Evolutionary conservation across 2,888 invertebrate species (phyloP), one percentile per base, ranked within the genome.

Genomic region (Rhaphigaster nebulosa): DNA sequence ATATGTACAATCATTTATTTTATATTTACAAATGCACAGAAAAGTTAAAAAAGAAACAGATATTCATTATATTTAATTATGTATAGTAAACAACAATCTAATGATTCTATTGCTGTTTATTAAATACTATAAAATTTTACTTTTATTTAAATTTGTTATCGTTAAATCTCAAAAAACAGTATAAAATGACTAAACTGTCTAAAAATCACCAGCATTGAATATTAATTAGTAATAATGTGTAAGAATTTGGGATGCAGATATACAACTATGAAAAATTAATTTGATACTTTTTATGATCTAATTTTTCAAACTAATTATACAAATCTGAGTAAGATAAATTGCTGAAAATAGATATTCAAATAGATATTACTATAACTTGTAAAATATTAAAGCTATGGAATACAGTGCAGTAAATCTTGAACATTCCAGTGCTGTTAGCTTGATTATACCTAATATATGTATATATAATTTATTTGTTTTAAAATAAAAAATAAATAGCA

Each of bases 1-100:
- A 91, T 91, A 91, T 89, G 18, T 91, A 91, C 91, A 91, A 87
- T 90, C 20, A 60, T 45, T 90, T 90, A 80, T 54, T 34, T 76
- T 76, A 76, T 90, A 90, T 90, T 26, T 90, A 90, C 90, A 90
- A 89, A 84, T 84, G 41, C 41, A 1, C 45, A 84, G 84, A 84
- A 84, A 84, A n/a, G 84, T 84, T 84, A 3, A 84, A 84, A 84
- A 45, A 23, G 26, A 84, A 84, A 84, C 45, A 45, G 1, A 26
- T 84, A 45, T 41, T 84, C 45, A 26, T 45, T 10, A 45, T n/a
- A 12, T 84, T 84, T n/a, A 23, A n/a, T n/a, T 45, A 26, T 50
- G 3, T 84, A 84, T 50, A 84, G 45, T 45, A 84, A 84, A 45
- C 38, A 38, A 50, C 45, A 84, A 38, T 84, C 18, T 34, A 45